Percentiles rank a stretch among this genome's conserved stretches.
These are phyloP conservation scores for Scaptomyza flava DNA, from an alignment of 2,888 invertebrate genomes.

Conservation along the genomic window DNA sequence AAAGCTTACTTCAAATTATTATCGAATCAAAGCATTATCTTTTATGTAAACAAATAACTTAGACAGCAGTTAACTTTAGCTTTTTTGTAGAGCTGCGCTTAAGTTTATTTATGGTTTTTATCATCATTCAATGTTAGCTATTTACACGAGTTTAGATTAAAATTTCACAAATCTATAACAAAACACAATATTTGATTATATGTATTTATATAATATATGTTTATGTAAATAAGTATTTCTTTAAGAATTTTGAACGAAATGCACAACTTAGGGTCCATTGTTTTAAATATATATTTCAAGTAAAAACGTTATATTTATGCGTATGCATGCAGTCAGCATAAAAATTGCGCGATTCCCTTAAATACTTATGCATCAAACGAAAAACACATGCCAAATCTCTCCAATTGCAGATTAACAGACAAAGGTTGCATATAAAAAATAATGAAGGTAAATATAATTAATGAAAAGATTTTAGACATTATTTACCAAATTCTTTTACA, in stretches of 20 bases:
- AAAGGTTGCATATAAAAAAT: constrained; percentile 44
- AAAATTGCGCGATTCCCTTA: constrained; percentile 30
- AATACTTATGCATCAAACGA: constrained; percentile 13
- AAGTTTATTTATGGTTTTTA: constrained; percentile 66
- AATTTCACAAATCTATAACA: constrained; percentile 72
- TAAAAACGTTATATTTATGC: constrained; percentile 40
- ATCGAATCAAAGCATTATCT: not conserved
- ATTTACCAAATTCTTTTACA: constrained; percentile 39
- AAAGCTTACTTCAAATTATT: not conserved
- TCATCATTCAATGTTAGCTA: constrained; percentile 63
- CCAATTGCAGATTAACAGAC: constrained; percentile 36
- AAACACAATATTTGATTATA: constrained; percentile 58
- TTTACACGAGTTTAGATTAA: constrained; percentile 71
- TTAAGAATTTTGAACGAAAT: constrained; percentile 54
- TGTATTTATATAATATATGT: constrained; percentile 36
- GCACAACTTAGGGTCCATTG: constrained; percentile 39
- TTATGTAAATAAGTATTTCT: constrained; percentile 49
- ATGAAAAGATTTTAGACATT: constrained; percentile 38
- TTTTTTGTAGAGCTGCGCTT: constrained; percentile 61
- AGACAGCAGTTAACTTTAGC: constrained; percentile 30
- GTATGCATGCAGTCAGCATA: constrained; percentile 31
- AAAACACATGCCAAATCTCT: constrained; percentile 21
- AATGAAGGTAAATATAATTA: constrained; percentile 32
- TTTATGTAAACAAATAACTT: constrained; percentile 6
- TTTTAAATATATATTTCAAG: constrained; percentile 14